Conservation (phyloP, 2,888 invertebrate genomes). For the Catocala fraxini region DNA sequence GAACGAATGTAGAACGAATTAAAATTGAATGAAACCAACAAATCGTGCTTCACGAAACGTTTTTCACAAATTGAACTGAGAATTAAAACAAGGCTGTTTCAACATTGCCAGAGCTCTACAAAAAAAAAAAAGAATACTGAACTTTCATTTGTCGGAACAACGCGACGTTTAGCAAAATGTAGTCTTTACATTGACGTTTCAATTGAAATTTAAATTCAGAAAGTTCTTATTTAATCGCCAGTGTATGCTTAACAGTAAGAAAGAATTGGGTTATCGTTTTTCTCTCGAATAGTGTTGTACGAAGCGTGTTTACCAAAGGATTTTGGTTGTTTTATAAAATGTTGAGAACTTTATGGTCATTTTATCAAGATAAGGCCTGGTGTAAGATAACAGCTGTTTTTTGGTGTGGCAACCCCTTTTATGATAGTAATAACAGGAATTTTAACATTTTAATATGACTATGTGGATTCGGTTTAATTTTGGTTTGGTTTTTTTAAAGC, state of each 20-base stretch:
- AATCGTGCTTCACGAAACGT: not conserved
- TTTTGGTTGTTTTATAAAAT: conserved; percentile 34
- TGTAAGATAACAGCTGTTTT: conserved; percentile 42
- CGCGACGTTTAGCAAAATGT: conserved; percentile 1
- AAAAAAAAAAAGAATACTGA: not conserved
- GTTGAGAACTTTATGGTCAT: conserved; percentile 50
- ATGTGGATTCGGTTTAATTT: conserved; percentile 26
- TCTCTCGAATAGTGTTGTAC: conserved; percentile 32
- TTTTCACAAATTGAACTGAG: not conserved
- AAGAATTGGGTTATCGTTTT: conserved; percentile 26
- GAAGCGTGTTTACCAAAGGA: conserved; percentile 34
- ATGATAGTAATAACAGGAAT: conserved; percentile 29
- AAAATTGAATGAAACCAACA: not conserved
- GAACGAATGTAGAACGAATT: conserved; percentile 8
- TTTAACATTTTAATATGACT: conserved; percentile 12
- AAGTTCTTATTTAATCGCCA: conserved; percentile 2
- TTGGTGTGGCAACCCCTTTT: conserved; percentile 24
- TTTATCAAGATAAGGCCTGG: conserved; percentile 55
- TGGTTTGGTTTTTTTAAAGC: too few species aligned
- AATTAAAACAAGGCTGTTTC: not conserved
- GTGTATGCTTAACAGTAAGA: conserved; percentile 13
- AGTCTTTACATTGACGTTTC: conserved; percentile 5
- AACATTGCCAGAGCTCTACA: conserved; percentile 2
- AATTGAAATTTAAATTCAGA: not conserved
- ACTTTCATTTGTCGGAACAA: conserved; percentile 5